Evolutionary conservation across 2,113 vertebrate species (phyloP), one percentile per base, ranked within the genome.

Genomic region (Triplophysa siluroides): DNA sequence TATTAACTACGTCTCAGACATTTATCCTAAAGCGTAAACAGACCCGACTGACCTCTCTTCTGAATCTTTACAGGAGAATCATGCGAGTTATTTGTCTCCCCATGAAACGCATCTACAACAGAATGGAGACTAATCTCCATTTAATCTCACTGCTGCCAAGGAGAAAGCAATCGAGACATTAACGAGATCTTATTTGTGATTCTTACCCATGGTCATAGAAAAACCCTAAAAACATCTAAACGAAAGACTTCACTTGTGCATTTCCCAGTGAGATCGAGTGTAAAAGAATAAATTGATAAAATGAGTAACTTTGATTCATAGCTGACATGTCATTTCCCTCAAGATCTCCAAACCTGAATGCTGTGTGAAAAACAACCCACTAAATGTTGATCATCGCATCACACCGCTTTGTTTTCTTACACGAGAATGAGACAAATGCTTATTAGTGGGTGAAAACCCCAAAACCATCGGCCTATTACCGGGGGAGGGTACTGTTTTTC

Each of bases 251-350:
- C 54, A 43, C 71, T 60, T 60, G 29, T 43, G 38, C 43, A 24
- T 41, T 60, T 73, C 18, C 33, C 33, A 73, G 38, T 23, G 47
- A 50, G 38, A 79, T 33, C 18, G 33, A 45, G 56, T 38, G 33
- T 38, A 38, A 29, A 68, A 78, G 18, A 68, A 69, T 19, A 38
- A 45, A 62, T 19, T 64, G 24, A 54, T 79, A 54, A 71, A 79
- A 87, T 83, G 70, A 87, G 87, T 88, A 87, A 89, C 89, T 88
- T 87, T 89, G 85, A 88, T 89, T 90, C 83, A 83, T 61, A 78
- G 65, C 85, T 81, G 81, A 81, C 83, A 87, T 83, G 84, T 82
- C 69, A 43, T 62, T 24, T 71, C 85, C 86, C 83, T 73, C 75
- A 76, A 84, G 87, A 83, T 82, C 23, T 70, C 47, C 24, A 26